Evolutionary conservation across 2,888 invertebrate genomes (phyloP).

Genomic region (Epinotia ramella): DNA sequence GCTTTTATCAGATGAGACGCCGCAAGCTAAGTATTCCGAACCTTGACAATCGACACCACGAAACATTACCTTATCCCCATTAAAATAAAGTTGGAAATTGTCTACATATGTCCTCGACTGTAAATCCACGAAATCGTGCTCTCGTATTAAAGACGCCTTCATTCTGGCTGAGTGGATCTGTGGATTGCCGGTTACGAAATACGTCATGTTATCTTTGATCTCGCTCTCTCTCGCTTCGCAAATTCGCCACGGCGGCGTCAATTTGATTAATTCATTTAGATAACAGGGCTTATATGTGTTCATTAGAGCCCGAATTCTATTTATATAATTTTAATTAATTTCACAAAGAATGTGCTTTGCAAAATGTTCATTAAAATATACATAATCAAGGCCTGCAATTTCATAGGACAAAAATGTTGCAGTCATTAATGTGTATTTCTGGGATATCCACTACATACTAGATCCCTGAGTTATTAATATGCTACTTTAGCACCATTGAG

Average conservation of each 20-base stretch:
- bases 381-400: too few relatives aligned
- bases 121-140: constrained; percentile 20
- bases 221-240: constrained; percentile 18
- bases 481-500: too few relatives aligned
- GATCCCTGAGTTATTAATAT: too few relatives aligned
- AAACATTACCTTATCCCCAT: background rate
- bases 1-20: constrained; percentile 51
- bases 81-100: background rate
- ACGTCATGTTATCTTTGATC: constrained; percentile 30
- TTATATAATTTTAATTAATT: background rate
- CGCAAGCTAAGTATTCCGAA: background rate
- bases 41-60: background rate
- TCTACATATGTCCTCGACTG: background rate
- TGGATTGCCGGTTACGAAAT: constrained; percentile 1
- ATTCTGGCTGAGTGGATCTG: background rate
- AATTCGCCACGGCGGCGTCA: constrained; percentile 20
- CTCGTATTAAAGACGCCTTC: constrained; percentile 4
- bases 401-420: too few relatives aligned
- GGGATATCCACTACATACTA: too few relatives aligned
- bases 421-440: too few relatives aligned
- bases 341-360: background rate
- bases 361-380: too few relatives aligned
- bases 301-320: background rate
- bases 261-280: constrained; percentile 38
- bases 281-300: constrained; percentile 15